These are phyloP conservation scores for Agrotis ipsilon DNA, from an alignment of 2,888 invertebrate species.

Conservation along the genomic window DNA sequence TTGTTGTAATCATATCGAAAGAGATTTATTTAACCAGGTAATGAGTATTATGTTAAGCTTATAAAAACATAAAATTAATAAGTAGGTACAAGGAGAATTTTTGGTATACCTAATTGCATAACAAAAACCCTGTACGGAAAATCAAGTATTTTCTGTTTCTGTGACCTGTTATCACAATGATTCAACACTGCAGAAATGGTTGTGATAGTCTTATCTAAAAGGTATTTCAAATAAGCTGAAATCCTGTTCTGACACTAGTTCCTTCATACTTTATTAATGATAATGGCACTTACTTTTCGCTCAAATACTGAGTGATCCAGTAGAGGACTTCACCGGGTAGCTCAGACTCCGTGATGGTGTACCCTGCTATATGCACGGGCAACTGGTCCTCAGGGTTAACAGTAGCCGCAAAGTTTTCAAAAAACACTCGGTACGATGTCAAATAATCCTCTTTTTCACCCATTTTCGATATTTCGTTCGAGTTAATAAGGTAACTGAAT, in stretches of 20 bases:
- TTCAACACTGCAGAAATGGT: conserved; percentile 34
- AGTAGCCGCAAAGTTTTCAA: conserved; percentile 93
- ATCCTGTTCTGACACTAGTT: conserved; percentile 12
- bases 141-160: conserved; percentile 13
- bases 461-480: conserved; percentile 76
- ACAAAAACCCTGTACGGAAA: conserved; percentile 17
- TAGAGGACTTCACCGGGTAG: conserved; percentile 94
- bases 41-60: too few relatives aligned
- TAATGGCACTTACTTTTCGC: conserved; percentile 92
- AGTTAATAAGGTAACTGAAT: conserved; percentile 59
- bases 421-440: conserved; percentile 93
- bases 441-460: conserved; percentile 93
- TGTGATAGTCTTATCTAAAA: conserved; percentile 63
- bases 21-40: neutral
- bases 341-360: conserved; percentile 93
- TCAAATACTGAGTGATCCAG: conserved; percentile 94
- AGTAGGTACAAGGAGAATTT: neutral
- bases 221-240: conserved; percentile 52
- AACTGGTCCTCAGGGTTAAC: conserved; percentile 94
- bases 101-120: conserved; percentile 4
- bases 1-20: neutral
- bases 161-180: conserved; percentile 42
- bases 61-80: neutral
- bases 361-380: conserved; percentile 93
- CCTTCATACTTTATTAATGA: conserved; percentile 9